phyloP scores from a whole-genome alignment of 2,113 vertebrate species.

The Dromaius novaehollandiae region DNA sequence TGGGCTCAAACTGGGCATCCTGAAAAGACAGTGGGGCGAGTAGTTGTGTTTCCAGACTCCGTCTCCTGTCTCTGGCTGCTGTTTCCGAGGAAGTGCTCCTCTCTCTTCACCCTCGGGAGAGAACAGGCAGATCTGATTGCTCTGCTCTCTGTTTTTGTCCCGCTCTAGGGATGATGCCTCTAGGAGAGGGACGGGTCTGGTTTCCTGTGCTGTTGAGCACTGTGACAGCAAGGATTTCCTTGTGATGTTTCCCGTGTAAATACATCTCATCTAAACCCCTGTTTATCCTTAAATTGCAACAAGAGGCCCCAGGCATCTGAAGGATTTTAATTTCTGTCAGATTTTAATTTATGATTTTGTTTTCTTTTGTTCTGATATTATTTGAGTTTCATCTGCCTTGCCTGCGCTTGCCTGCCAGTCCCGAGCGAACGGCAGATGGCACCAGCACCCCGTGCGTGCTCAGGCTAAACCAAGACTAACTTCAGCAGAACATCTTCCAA shows the following conservation, averaged over 20 bases:
- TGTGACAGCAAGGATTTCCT: background rate
- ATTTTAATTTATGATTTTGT: background rate
- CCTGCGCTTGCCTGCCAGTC: background rate
- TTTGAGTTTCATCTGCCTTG: background rate
- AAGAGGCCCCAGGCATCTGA: background rate
- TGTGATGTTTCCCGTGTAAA: background rate
- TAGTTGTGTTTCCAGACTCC: background rate
- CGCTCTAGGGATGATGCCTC: background rate
- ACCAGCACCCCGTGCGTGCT: background rate
- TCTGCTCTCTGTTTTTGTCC: background rate
- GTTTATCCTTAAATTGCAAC: background rate
- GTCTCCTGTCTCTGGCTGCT: background rate
- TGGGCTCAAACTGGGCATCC: background rate
- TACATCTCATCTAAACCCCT: background rate
- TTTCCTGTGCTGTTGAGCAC: background rate
- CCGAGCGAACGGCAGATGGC: slow-evolving; percentile 53
- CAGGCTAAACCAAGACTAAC: rapidly evolving
- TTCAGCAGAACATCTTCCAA: background rate
- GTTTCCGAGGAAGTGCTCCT: background rate
- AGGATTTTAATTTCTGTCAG: background rate
- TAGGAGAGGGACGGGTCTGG: background rate
- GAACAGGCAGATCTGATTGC: background rate
- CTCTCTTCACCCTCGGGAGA: background rate
- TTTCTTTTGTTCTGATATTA: rapidly evolving
- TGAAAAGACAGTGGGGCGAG: background rate